phyloP scores from a whole-genome alignment of 2,797 vertebrate genomes.

The Pipistrellus kuhlii region DNA sequence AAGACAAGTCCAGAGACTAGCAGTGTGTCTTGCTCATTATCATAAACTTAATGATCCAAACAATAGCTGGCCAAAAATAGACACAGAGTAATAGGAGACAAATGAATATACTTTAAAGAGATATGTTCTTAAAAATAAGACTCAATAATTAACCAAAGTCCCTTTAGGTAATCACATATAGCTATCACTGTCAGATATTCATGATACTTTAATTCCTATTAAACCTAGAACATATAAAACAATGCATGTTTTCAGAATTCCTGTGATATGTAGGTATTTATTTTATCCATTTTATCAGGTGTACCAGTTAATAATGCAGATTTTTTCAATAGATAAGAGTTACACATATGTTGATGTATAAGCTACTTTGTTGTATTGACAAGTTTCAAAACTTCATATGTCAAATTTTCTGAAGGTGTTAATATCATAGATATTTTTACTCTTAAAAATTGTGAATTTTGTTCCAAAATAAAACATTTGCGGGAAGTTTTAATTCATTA shows the following conservation, averaged over 20 bases:
- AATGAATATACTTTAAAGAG: background rate
- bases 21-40: background rate
- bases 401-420: too few species aligned
- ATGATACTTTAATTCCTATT: background rate
- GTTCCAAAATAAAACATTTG: too few species aligned
- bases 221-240: background rate
- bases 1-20: background rate
- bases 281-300: background rate
- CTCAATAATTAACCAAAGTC: background rate
- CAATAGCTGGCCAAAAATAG: background rate
- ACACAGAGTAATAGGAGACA: background rate
- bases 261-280: background rate
- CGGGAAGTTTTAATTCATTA: too few species aligned
- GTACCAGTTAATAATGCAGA: too few species aligned
- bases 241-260: background rate
- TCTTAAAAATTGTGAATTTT: too few species aligned
- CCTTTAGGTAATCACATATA: background rate
- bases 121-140: conserved; percentile 9
- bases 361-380: too few species aligned
- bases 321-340: too few species aligned
- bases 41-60: background rate
- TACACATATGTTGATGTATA: too few species aligned
- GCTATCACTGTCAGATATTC: background rate
- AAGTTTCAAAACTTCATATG: too few species aligned
- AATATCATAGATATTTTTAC: too few species aligned